Evolutionary conservation across 2,888 invertebrate species (phyloP), one percentile per base, ranked within the genome.

Genomic region (Trichopria drosophilae): DNA sequence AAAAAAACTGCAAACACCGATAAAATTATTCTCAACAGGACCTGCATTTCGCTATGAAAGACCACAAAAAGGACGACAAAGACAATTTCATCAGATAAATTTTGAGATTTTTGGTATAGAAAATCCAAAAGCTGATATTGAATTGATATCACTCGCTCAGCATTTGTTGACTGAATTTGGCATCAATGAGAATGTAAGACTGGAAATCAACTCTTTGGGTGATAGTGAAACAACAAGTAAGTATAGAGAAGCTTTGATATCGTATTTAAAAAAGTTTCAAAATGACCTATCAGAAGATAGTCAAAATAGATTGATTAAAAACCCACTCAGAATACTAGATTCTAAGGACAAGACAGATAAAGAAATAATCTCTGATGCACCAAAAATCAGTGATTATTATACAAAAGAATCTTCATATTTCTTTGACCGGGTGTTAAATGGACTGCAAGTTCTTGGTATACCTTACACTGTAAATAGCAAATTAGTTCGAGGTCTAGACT

Each of bases 51-150:
- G 54, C 10, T 41, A 54, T 22, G 54, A 54, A 41, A 37, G 50
- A 31, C 54, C 54, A 16, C 54, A 54, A 50, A 54, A 54, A 40
- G 50, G 50, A 34, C 39, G 54, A 39, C 37, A 54, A 12, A 43
- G 54, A 34, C 54, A 54, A 50, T 54, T 54, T 45, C 50, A 54
- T 41, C 54, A 54, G 46, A 37, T 51, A 34, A 50, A 43, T 45
- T 43, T 46, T 34, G 54, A 54, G 43, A n/a, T 42, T 41, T 54
- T 54, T 50, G 54, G 54, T 20, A 13, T 41, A 41, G 36, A 53
- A 42, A 31, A 34, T 32, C 24, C 42, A 37, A 40, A 41, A 39
- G 37, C 46, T 13, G 52, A 53, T 42, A 22, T 41, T 42, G 52
- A 53, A 42, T 36, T 43, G 39, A 53, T 53, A 40, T 34, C 46